Evolutionary conservation across 1,140 invertebrate species (phyloP).

Genomic region (Drosophila ambigua): DNA sequence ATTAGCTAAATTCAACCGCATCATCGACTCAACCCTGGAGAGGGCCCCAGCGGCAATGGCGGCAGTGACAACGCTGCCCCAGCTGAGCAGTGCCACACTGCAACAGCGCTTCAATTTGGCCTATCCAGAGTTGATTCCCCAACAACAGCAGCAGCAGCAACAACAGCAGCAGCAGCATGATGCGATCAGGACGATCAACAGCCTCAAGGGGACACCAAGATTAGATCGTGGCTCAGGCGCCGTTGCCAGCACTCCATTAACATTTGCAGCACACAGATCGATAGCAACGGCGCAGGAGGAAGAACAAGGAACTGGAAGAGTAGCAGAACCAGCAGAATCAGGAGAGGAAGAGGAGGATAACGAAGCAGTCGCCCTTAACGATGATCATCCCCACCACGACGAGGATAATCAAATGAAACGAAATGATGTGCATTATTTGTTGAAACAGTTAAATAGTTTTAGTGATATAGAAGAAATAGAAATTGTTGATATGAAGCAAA

Average conservation of each 20-base stretch:
- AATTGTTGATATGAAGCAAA: constrained; percentile 84
- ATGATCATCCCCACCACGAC: constrained; percentile 56
- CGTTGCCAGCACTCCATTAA: constrained; percentile 75
- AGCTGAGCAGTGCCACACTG: constrained; percentile 67
- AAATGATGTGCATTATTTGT: constrained; percentile 84
- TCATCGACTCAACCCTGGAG: constrained; percentile 78
- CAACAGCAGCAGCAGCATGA: constrained; percentile 34
- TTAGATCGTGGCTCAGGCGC: constrained; percentile 65
- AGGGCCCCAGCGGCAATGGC: constrained; percentile 32
- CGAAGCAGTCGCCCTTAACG: constrained; percentile 8
- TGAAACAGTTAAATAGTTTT: constrained; percentile 84
- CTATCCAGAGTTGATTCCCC: constrained; percentile 66
- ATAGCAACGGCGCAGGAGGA: constrained; percentile 46
- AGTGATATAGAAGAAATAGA: constrained; percentile 84
- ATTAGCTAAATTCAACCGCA: constrained; percentile 84
- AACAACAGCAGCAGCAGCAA: constrained; percentile 55
- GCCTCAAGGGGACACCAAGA: constrained; percentile 60
- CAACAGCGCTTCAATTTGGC: constrained; percentile 70
- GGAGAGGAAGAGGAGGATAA: constrained; percentile 8
- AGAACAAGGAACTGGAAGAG: constrained; percentile 1
- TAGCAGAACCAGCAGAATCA: background rate
- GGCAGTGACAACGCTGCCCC: constrained; percentile 41
- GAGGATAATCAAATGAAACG: constrained; percentile 83
- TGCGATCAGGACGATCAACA: constrained; percentile 57
- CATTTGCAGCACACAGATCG: constrained; percentile 70